Evolutionary conservation across 2,888 invertebrate genomes (phyloP).

Genomic region (Autographa gamma): DNA sequence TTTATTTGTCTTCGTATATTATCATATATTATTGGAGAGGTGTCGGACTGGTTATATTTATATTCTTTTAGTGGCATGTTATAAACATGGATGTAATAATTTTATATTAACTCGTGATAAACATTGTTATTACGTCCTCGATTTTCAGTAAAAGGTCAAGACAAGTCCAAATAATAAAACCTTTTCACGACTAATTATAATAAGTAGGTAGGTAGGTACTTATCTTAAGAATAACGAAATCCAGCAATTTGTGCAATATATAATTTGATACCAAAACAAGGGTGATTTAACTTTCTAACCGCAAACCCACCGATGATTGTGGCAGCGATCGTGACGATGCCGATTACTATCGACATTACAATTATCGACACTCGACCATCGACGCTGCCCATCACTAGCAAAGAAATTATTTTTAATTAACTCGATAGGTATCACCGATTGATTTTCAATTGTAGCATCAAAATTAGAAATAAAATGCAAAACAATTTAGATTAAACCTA

Average conservation of each 20-base stretch:
- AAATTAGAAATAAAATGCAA: slow-evolving; percentile 18
- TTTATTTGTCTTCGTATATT: slow-evolving; percentile 25
- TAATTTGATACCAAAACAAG: slow-evolving; percentile 69
- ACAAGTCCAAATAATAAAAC: neutral
- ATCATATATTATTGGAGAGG: slow-evolving; percentile 5
- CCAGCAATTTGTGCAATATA: slow-evolving; percentile 71
- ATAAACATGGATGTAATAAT: neutral
- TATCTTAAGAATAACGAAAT: slow-evolving; percentile 37
- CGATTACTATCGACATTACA: slow-evolving; percentile 48
- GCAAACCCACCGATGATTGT: slow-evolving; percentile 70
- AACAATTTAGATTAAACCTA: slow-evolving; percentile 5
- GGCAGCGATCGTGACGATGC: slow-evolving; percentile 60
- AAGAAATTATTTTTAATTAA: slow-evolving; percentile 28
- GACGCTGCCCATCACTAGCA: slow-evolving; percentile 60
- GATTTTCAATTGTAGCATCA: slow-evolving; percentile 29
- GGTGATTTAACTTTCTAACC: slow-evolving; percentile 80
- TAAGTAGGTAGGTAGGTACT: neutral
- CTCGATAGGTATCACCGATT: slow-evolving; percentile 20
- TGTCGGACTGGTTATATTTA: neutral
- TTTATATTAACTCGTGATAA: neutral
- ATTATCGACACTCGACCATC: slow-evolving; percentile 41
- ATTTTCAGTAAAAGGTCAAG: neutral
- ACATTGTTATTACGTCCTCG: neutral
- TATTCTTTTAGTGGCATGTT: neutral
- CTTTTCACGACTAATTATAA: neutral